Evolutionary conservation across 2,797 vertebrate species (phyloP), one percentile per base, ranked within the genome.

Genomic region (Lacerta agilis): DNA sequence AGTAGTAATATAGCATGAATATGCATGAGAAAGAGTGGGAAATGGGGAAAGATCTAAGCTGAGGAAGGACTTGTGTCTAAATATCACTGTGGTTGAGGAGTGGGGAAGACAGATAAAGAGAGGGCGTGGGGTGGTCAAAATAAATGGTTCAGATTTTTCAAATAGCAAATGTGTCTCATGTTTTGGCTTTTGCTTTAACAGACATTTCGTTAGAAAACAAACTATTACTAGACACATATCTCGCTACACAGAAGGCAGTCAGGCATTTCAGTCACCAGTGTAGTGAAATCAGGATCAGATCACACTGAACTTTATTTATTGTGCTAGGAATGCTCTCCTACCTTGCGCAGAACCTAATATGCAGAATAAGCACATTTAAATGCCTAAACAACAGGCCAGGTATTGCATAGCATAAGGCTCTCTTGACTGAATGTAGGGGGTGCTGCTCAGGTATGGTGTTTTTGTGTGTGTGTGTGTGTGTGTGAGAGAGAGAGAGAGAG

Each of bases 321-420:
- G 92, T 91, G 88, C 93, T 89, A 77, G 85, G 85, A 92, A 69
- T 93, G 89, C 91, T 95, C 91, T 87, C 91, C 83, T 80, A 84
- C 71, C 13, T 55, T 55, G 49, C 49, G 49, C 13, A 4, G 3
- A 15, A 55, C 49, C 49, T 1, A 49, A 20, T 27, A 18, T 55
- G 41, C 29, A 9, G 41, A 20, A 82, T n/a, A 11, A 69, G 66
- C 41, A 43, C 27, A n/a, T 79, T n/a, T 49, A 55, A 49, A 23
- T 8, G 15, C n/a, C 29, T 33, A 69, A 82, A n/a, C 29, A n/a
- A 20, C 27, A 69, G 7, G 41, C 29, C 20, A 33, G 29, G 38
- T 29, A 69, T 27, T n/a, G 3, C 36, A 36, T 38, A n/a, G 41
- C 27, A 45, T 2, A 69, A 69, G 41, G 41, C n/a, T n/a, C 41